phyloP scores from a whole-genome alignment of 2,888 invertebrate species.

The Apodemia mormo region DNA sequence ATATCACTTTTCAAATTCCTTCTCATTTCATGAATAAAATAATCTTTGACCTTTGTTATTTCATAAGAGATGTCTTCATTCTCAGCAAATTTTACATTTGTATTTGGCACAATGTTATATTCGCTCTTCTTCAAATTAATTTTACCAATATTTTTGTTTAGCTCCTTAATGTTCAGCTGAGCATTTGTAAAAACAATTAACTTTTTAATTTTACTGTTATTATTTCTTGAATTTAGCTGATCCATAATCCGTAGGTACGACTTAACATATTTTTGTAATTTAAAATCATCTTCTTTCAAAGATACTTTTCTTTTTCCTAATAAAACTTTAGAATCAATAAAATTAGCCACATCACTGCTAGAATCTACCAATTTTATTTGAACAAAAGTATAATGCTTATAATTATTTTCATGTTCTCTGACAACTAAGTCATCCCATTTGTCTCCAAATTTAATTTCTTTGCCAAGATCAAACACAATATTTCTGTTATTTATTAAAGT shows the following conservation, averaged over 20 bases:
- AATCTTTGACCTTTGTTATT: background rate
- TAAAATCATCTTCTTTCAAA: background rate
- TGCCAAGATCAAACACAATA: background rate
- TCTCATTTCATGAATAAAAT: background rate
- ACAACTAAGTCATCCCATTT: slow-evolving; percentile 17
- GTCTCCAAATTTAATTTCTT: slow-evolving; percentile 13
- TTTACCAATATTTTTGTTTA: background rate
- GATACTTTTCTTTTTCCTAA: background rate
- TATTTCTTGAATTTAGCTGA: background rate
- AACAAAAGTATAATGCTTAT: background rate
- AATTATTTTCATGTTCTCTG: background rate
- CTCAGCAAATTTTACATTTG: background rate
- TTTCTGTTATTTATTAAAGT: slow-evolving; percentile 5
- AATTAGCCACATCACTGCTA: background rate
- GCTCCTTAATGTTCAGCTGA: background rate
- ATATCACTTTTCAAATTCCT: background rate
- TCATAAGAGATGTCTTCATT: background rate
- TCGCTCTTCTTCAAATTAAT: background rate
- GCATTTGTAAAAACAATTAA: slow-evolving; percentile 4
- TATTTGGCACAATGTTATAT: background rate
- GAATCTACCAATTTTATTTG: background rate
- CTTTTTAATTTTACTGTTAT: background rate
- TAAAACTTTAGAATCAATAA: slow-evolving; percentile 3
- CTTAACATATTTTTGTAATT: slow-evolving; percentile 1
- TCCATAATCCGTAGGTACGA: background rate